A percentile compares a stretch with the other conserved stretches of the same genome.
Conservation (phyloP, 2,888 invertebrate genomes). For the Drosophila bunnanda region DNA sequence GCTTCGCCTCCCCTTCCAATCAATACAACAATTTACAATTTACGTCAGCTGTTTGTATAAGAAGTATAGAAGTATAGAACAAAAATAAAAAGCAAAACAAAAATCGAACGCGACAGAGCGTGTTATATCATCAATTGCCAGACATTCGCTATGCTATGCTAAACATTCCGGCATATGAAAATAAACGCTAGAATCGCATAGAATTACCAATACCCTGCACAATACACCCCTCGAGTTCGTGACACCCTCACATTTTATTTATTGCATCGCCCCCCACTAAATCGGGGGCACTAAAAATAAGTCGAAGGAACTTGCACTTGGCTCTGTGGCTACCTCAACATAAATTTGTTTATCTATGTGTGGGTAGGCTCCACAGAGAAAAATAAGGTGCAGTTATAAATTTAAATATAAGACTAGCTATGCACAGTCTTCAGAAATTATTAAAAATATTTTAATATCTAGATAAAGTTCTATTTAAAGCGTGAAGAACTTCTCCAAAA, state of each 20-base stretch:
- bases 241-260: constrained; percentile 37
- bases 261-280: constrained; percentile 18
- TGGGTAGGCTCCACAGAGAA: constrained; percentile 25
- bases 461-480: not conserved
- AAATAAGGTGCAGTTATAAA: not conserved
- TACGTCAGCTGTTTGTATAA: constrained; percentile 65
- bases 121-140: constrained; percentile 70
- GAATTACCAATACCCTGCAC: constrained; percentile 20
- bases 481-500: no score
- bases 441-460: not conserved
- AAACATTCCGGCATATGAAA: constrained; percentile 39
- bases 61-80: constrained; percentile 44
- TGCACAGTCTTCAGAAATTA: not conserved
- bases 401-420: no score
- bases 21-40: constrained; percentile 47
- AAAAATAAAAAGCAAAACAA: constrained; percentile 48
- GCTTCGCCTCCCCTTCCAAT: constrained; percentile 13
- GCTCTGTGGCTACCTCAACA: constrained; percentile 73
- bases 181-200: constrained; percentile 20
- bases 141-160: constrained; percentile 45
- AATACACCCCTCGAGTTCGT: not conserved
- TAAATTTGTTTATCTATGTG: constrained; percentile 46
- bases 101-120: constrained; percentile 46
- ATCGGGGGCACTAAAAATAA: constrained; percentile 66
- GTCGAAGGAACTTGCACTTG: constrained; percentile 68